Base-by-base conservation (phyloP, 92 coral and sea anemone species). In the Zoanthus sociatus region DNA sequence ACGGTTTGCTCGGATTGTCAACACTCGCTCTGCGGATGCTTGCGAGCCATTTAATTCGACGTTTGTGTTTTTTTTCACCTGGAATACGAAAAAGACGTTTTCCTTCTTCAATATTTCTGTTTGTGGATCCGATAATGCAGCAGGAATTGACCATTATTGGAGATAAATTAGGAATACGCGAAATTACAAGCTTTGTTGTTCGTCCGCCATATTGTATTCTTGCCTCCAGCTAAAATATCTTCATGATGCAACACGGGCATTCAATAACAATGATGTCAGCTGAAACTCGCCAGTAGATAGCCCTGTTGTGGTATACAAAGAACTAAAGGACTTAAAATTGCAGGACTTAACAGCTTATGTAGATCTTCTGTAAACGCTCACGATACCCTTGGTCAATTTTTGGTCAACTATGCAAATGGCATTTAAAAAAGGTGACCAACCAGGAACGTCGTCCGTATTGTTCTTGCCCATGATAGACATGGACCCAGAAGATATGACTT, bases 201-300 rank as follows among this genome's bases (percentile, higher is more conserved):
- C 44, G 77, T 72, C 53, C 53, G 30, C 77, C 77, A 72, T 72
- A 20, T 72, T 71, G 76, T 71, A 11, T 71, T 71, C 78, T 45
- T 61, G 66, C 32, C 72, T 67, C 72, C 72, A 67, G 72, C 72
- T 42, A 67, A 67, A 68, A 68, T 68, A 68, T 31, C 14, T 68
- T 42, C 73, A 20, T 26, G 73, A 26, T 68, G 15, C 46, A 68
- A 68, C 73, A 68, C 44, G 73, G 73, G 73, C 73, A 68, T 68
- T 68, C 73, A 68, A 68, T 68, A 68, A 68, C 73, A 68, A 68
- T 68, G 73, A 68, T 46, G 73, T 68, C 73, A 68, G 73, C 73
- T 68, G 73, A 68, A 68, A 68, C 44, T 68, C 15, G 73, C 73
- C 73, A n/a, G n/a, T 26, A 26, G 26, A 26, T 26, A 26, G 0